Evolutionary conservation across 2,113 vertebrate species (phyloP), one percentile per base, ranked within the genome.

Genomic region (Macrotis lagotis): DNA sequence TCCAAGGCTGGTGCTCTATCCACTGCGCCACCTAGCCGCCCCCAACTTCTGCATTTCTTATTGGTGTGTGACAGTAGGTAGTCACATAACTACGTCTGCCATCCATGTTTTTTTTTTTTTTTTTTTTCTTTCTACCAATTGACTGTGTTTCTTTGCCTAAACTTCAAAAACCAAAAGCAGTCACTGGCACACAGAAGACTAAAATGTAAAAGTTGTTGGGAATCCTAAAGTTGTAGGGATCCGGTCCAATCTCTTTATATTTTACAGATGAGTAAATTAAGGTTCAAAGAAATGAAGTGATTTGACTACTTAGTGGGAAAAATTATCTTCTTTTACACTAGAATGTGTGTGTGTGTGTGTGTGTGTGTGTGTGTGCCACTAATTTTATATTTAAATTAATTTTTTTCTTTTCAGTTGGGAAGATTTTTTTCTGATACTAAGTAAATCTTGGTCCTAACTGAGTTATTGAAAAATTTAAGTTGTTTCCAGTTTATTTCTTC

Each of bases 1-100:
- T n/a, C n/a, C n/a, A n/a, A n/a, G n/a, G n/a, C n/a, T n/a, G n/a
- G n/a, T n/a, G n/a, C n/a, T n/a, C n/a, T n/a, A n/a, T n/a, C n/a
- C n/a, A n/a, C n/a, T n/a, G n/a, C n/a, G n/a, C n/a, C n/a, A n/a
- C n/a, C n/a, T n/a, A n/a, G n/a, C n/a, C n/a, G n/a, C n/a, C n/a
- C n/a, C n/a, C n/a, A 44, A 93, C 8, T 48, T 88, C 94, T 44
- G 89, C 59, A 92, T 94, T 96, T 95, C 90, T 96, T 96, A 83
- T 44, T 44, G 44, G 66, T 22, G 12, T 83, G 6, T 90, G 48
- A 90, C 91, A 94, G 90, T 24, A 44, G 66, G 37, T 37, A n/a
- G 59, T 74, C 37, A 74, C 14, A 37, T 44, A 83, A 44, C 74
- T 91, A 59, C 0, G 25, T 90, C 12, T 49, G 25, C 5, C 8